Conservation (phyloP, 1,140 invertebrate genomes). For the Doryteuthis pealeii region DNA sequence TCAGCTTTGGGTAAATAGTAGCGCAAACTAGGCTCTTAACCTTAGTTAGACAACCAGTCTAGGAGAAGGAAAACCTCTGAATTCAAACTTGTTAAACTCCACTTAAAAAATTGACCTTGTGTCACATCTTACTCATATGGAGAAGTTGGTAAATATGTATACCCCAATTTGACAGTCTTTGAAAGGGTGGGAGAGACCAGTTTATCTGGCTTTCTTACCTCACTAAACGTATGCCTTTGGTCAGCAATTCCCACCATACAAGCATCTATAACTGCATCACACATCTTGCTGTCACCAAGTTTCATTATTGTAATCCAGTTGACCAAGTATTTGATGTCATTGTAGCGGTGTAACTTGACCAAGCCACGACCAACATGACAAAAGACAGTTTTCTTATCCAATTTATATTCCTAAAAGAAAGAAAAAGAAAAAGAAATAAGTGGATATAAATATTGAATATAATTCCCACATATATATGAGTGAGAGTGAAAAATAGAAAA, state of each 20-base stretch:
- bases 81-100: too few species aligned
- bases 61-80: too few species aligned
- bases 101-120: too few species aligned
- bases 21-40: too few species aligned
- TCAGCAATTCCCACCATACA: constrained; percentile 52
- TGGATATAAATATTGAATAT: background rate
- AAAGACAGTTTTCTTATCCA: constrained; percentile 47
- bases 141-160: too few species aligned
- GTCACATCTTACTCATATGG: too few species aligned
- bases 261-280: constrained; percentile 55
- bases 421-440: constrained; percentile 9
- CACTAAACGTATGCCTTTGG: constrained; percentile 28
- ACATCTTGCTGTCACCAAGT: constrained; percentile 41
- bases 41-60: too few species aligned
- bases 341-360: constrained; percentile 43
- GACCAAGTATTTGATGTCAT: constrained; percentile 43
- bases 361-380: constrained; percentile 50
- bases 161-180: background rate
- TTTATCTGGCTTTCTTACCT: constrained; percentile 22
- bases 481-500: too few species aligned
- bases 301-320: constrained; percentile 37
- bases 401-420: constrained; percentile 48
- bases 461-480: too few species aligned
- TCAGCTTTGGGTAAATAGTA: too few species aligned
- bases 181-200: background rate